Base-by-base conservation (phyloP, 2,888 invertebrate species). In the Dolichomitus sp. region DNA sequence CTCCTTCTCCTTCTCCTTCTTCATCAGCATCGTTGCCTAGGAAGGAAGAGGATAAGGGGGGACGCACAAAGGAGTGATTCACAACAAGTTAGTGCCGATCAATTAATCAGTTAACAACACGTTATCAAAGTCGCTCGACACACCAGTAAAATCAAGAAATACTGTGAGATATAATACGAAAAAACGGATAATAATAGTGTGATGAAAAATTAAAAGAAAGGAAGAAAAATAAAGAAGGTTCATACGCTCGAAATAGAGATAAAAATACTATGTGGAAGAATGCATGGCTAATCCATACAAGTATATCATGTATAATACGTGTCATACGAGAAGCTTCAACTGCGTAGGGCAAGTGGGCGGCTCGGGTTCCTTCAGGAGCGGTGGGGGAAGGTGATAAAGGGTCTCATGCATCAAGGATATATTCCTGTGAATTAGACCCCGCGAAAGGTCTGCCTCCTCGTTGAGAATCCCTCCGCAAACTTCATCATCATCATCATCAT, bases 11-110 rank as follows among this genome's bases (percentile, higher is more conserved):
- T 82, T 82, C 37, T 83, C 82, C 83, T 83, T 97, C 96, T 99
- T 99, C 97, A 99, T 99, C 95, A 99, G 96, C 99, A 99, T 99
- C 95, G 99, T 99, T 94, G 99, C 99, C 99, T 99, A 95, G 95
- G 95, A 95, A 94, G 94, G 94, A 94, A 89, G 86, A 90, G 89
- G 94, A 89, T 90, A 86, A 89, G 88, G 61, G 89, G 89, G 86
- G 85, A 85, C 90, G 81, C 87, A 80, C 73, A 77, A 80, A 75
- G 88, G 87, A 87, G 86, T 81, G 84, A 80, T 86, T 81, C 75
- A 81, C 77, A 81, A 83, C 73, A 81, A 88, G 77, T 83, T 72
- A 86, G 76, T 80, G 86, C 85, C 87, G 68, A 77, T 72, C 48
- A 42, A 68, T 50, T 75, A 45, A 70, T 70, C 33, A 73, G 78